These are phyloP conservation scores for Notolepis coatsorum DNA, from an alignment of 2,797 vertebrate species.

Conservation along the genomic window DNA sequence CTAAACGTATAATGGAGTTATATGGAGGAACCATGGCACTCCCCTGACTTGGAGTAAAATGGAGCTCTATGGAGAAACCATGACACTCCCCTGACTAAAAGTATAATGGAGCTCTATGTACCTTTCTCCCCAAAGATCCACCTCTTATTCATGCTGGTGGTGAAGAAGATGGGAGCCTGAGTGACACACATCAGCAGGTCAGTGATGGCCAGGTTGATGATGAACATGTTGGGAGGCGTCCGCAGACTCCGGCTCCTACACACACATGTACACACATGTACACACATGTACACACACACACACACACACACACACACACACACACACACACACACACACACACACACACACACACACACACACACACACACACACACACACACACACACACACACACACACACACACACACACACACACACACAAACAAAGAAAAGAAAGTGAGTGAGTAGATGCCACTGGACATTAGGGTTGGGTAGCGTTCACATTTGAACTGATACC, in stretches of 20 bases:
- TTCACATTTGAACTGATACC: too few relatives aligned
- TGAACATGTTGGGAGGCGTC: conserved; percentile 91
- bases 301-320: conserved; percentile 16
- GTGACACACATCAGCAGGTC: conserved; percentile 95
- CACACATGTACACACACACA: conserved; percentile 11
- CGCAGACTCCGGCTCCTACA: conserved; percentile 88
- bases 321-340: background rate
- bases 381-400: conserved; percentile 1
- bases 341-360: background rate
- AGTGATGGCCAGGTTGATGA: conserved; percentile 92
- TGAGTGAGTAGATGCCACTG: too few relatives aligned
- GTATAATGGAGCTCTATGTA: conserved; percentile 39
- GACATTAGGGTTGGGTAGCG: too few relatives aligned
- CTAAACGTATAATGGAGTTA: too few relatives aligned
- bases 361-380: background rate
- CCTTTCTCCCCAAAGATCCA: conserved; percentile 98
- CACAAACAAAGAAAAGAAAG: too few relatives aligned
- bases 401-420: background rate
- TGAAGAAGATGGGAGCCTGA: conserved; percentile 92
- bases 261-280: conserved; percentile 10
- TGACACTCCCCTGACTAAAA: too few relatives aligned
- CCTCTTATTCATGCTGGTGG: conserved; percentile 89
- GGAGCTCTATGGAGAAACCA: too few relatives aligned
- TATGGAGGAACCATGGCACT: too few relatives aligned
- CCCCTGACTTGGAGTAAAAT: too few relatives aligned